Percentiles rank a stretch among this genome's conserved stretches.
These are phyloP conservation scores for Cecropterus lyciades DNA, from an alignment of 1,140 invertebrate genomes.

Conservation along the genomic window DNA sequence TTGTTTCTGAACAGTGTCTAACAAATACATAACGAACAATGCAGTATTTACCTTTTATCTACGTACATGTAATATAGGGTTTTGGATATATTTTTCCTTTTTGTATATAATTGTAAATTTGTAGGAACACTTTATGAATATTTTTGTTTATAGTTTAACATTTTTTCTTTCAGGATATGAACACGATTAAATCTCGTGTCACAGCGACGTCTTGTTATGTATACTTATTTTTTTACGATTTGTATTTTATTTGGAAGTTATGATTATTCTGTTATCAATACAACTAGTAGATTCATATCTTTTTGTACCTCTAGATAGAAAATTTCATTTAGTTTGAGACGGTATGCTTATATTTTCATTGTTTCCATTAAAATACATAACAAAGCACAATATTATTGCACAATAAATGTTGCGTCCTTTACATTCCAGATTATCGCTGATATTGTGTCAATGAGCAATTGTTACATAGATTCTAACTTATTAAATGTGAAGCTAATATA, in stretches of 20 bases:
- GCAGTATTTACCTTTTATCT: slow-evolving; percentile 68
- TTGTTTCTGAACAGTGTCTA: slow-evolving; percentile 44
- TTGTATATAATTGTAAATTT: slow-evolving; percentile 82
- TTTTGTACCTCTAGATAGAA: slow-evolving; percentile 40
- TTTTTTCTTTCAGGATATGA: slow-evolving; percentile 37
- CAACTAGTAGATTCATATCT: slow-evolving; percentile 20
- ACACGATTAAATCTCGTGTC: slow-evolving; percentile 8
- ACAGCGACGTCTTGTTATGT: slow-evolving; percentile 25
- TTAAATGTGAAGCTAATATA: slow-evolving; percentile 25
- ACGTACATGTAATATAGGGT: slow-evolving; percentile 65
- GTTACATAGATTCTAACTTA: slow-evolving; percentile 35
- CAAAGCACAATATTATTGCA: slow-evolving; percentile 40
- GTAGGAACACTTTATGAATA: slow-evolving; percentile 69
- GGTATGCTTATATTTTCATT: background rate
- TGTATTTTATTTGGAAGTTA: slow-evolving; percentile 1
- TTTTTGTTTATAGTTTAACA: slow-evolving; percentile 70
- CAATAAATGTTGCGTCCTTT: slow-evolving; percentile 40
- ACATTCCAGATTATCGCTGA: slow-evolving; percentile 50
- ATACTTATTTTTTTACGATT: slow-evolving; percentile 18
- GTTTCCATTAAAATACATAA: slow-evolving; percentile 3
- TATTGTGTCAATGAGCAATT: slow-evolving; percentile 38
- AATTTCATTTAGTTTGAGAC: background rate
- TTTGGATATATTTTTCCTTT: slow-evolving; percentile 74
- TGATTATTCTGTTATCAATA: background rate
- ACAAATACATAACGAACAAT: slow-evolving; percentile 59